Evolutionary conservation across 2,888 invertebrate genomes (phyloP).

Genomic region (Microplitis deprimator): DNA sequence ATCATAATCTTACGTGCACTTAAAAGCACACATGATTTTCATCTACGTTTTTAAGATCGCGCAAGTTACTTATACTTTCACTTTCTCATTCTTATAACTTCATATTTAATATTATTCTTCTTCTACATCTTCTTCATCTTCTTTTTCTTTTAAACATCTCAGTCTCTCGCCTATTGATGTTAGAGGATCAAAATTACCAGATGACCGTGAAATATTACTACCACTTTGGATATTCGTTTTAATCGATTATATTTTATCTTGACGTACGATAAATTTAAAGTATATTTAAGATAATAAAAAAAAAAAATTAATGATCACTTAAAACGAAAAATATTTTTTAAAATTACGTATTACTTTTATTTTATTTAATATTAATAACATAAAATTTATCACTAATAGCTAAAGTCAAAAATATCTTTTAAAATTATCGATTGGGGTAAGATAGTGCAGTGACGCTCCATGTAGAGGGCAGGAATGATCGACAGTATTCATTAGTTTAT

Average conservation of each 20-base stretch:
- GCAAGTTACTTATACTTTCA: not conserved
- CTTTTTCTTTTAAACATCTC: not conserved
- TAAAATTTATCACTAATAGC: too few relatives aligned
- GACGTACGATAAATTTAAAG: slow-evolving; percentile 17
- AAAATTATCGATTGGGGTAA: too few relatives aligned
- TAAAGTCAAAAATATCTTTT: too few relatives aligned
- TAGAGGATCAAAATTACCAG: slow-evolving; percentile 19
- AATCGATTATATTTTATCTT: slow-evolving; percentile 8
- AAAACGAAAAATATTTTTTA: not conserved
- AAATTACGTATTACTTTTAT: not conserved
- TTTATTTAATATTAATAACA: not conserved
- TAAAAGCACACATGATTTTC: slow-evolving; percentile 33
- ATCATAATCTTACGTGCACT: slow-evolving; percentile 35
- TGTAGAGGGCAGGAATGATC: slow-evolving; percentile 14
- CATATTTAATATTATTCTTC: not conserved
- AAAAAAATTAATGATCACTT: slow-evolving; percentile 4
- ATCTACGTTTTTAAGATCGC: slow-evolving; percentile 38
- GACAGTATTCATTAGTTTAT: not conserved
- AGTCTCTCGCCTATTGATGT: not conserved
- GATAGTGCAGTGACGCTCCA: not conserved
- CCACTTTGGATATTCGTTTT: slow-evolving; percentile 14
- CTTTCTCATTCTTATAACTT: not conserved
- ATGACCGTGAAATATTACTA: slow-evolving; percentile 29
- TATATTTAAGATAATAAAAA: slow-evolving; percentile 4
- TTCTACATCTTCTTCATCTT: not conserved